These are phyloP conservation scores for Pissodes strobi DNA, from an alignment of 1,140 invertebrate species.

Conservation along the genomic window DNA sequence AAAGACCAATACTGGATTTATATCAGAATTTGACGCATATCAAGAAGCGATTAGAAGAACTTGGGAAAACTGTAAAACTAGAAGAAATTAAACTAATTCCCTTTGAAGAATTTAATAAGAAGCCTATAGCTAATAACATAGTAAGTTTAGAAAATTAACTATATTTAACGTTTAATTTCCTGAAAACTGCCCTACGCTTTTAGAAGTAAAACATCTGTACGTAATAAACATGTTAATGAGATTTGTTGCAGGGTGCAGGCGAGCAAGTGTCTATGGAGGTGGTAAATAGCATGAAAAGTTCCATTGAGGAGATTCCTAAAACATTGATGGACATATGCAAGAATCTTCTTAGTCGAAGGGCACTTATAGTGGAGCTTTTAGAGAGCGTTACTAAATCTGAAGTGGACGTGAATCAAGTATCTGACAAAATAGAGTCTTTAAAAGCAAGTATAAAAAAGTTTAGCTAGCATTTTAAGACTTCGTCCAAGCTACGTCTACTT, in stretches of 20 bases:
- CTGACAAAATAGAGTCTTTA: constrained; percentile 38
- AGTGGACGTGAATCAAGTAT: constrained; percentile 33
- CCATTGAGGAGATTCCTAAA: constrained; percentile 43
- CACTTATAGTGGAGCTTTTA: constrained; percentile 41
- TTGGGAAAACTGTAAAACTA: constrained; percentile 42
- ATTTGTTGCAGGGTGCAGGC: constrained; percentile 24
- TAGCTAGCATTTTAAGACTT: not conserved
- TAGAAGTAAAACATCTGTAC: not conserved
- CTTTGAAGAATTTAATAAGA: not conserved
- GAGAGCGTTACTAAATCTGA: constrained; percentile 42
- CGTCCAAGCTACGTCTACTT: too few relatives aligned
- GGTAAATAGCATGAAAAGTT: constrained; percentile 41
- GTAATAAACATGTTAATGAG: not conserved
- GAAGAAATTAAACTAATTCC: constrained; percentile 36
- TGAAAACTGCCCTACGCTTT: not conserved
- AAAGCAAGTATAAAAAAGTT: too few relatives aligned
- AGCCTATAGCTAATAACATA: not conserved
- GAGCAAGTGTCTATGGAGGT: constrained; percentile 37
- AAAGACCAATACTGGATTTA: constrained; percentile 47
- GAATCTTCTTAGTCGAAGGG: constrained; percentile 38
- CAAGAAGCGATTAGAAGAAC: constrained; percentile 48
- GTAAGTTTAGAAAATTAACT: too few relatives aligned
- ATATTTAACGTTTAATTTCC: too few relatives aligned
- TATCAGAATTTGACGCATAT: constrained; percentile 44
- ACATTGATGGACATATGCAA: constrained; percentile 41